Percentiles rank a stretch among this genome's conserved stretches.
phyloP scores from a whole-genome alignment of 2,888 invertebrate genomes.

The Parnassius orleans region DNA sequence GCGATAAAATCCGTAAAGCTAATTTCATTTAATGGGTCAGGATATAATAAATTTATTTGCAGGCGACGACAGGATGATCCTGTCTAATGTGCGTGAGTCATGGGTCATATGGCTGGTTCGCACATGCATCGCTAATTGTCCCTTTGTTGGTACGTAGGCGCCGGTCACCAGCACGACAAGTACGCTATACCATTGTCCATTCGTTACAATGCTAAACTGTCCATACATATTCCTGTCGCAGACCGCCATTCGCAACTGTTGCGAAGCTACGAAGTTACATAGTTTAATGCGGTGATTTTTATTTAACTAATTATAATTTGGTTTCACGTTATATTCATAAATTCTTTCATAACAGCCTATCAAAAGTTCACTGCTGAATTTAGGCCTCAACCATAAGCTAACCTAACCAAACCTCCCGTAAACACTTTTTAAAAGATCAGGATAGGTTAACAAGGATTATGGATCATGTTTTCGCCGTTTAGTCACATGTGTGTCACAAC shows the following conservation, averaged over 20 bases:
- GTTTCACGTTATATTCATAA: no score
- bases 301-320: background rate
- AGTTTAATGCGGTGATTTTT: background rate
- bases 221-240: background rate
- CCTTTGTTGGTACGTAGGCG: conserved; percentile 2
- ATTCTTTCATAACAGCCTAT: no score
- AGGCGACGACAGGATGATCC: background rate
- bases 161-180: background rate
- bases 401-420: no score
- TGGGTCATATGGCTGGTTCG: background rate
- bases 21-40: background rate
- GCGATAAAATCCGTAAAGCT: no score
- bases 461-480: no score
- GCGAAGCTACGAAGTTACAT: background rate
- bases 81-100: conserved; percentile 1
- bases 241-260: background rate
- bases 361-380: no score
- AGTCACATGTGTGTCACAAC: no score
- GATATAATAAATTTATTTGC: background rate
- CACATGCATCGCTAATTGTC: conserved; percentile 1
- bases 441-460: no score
- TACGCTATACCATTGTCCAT: background rate
- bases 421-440: no score
- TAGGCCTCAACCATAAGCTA: no score
- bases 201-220: background rate